Evolutionary conservation across 2,113 vertebrate species (phyloP).

Genomic region (Bujurquina vittata): DNA sequence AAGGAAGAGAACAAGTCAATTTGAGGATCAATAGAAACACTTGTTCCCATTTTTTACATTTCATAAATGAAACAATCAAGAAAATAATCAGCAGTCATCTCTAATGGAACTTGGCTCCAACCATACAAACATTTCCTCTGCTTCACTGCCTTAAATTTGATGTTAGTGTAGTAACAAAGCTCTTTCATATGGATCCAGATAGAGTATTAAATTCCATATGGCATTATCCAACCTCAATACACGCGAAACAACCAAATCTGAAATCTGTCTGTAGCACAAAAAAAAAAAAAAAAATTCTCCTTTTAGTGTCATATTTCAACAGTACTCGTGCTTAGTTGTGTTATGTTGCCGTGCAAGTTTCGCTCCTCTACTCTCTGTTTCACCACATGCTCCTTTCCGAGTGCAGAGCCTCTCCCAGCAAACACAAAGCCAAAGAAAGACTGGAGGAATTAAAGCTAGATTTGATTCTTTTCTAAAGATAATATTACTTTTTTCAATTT

Average conservation of each 20-base stretch:
- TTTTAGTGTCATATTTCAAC: no score
- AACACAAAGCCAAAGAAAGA: neutral
- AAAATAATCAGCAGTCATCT: neutral
- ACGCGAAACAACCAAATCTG: neutral
- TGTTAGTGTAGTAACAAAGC: neutral
- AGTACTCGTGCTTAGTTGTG: neutral
- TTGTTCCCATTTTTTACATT: neutral
- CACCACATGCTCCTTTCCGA: no score
- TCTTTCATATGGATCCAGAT: neutral
- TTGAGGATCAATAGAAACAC: neutral
- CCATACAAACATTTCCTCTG: neutral
- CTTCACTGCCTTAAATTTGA: neutral
- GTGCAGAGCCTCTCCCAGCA: neutral
- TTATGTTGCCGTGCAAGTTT: neutral
- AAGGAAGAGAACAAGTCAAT: neutral
- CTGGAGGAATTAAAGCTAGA: no score
- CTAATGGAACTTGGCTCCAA: neutral
- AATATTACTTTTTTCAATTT: neutral
- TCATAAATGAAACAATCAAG: neutral
- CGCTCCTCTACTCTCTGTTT: rapidly evolving
- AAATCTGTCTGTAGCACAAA: neutral
- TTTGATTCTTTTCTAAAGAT: neutral
- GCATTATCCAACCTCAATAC: neutral
- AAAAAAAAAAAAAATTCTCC: no score
- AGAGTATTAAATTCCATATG: neutral